Conservation (phyloP, 2,888 invertebrate species). For the Dynastes tityus region DNA sequence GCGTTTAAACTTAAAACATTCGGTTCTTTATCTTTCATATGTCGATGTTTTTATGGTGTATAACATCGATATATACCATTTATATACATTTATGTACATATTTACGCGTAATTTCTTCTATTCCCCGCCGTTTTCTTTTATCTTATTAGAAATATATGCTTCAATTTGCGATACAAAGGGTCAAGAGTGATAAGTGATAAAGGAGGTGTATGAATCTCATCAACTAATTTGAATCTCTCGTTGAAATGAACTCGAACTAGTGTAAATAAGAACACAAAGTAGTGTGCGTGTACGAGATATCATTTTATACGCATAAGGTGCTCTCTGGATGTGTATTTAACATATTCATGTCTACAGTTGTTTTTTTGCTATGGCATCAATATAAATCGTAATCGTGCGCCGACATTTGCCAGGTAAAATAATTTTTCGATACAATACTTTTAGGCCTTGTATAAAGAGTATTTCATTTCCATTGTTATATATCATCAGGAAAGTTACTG, state of each 20-base stretch:
- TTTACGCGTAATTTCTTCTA: slow-evolving; percentile 36
- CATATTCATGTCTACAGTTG: background rate
- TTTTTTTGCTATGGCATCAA: slow-evolving; percentile 8
- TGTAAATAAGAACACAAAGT: slow-evolving; percentile 37
- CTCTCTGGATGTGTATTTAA: background rate
- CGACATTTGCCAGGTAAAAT: background rate
- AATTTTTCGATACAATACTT: background rate
- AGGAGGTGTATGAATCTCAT: slow-evolving; percentile 48
- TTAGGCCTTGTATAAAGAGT: too few species aligned
- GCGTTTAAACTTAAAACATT: background rate
- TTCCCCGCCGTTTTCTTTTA: slow-evolving; percentile 1
- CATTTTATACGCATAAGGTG: background rate
- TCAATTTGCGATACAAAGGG: slow-evolving; percentile 52
- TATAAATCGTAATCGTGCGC: background rate
- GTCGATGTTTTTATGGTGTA: background rate
- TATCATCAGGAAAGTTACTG: background rate
- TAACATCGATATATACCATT: slow-evolving; percentile 10
- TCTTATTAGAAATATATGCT: slow-evolving; percentile 40
- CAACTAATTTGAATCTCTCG: slow-evolving; percentile 49
- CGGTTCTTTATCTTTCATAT: background rate
- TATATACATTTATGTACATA: background rate
- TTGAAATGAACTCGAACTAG: slow-evolving; percentile 48
- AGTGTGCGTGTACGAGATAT: slow-evolving; percentile 27
- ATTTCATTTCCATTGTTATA: background rate
- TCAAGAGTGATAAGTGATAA: slow-evolving; percentile 52